Evolutionary conservation across 2,888 invertebrate genomes (phyloP), one percentile per base, ranked within the genome.

Genomic region (Hemicrepidius hirtus): DNA sequence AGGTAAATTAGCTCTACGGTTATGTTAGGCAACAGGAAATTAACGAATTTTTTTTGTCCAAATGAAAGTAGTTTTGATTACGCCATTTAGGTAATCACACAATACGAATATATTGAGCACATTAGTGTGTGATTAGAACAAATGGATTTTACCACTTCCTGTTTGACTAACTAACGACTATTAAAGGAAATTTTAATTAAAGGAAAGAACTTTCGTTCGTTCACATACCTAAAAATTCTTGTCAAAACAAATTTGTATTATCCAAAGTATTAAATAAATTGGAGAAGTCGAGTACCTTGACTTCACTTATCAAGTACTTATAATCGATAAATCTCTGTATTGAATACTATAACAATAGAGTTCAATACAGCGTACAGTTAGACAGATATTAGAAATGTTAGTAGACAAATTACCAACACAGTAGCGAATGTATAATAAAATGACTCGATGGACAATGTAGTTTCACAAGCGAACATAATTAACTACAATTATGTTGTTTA

Each of bases 1-100:
- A 21, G 21, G 3, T 12, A 21, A 20, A 49, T 49, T 21, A 21
- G 21, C 2, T 18, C 12, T 21, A 0, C 18, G 49, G 21, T 49
- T n/a, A n/a, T n/a, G n/a, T n/a, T 49, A 21, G 18, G 49, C 18
- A 49, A 49, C 49, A 49, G 49, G 49, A 49, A 49, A 49, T 49
- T 49, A 49, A 49, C 49, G 49, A 21, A 49, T 49, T 49, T 49
- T 49, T 49, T 49, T 49, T 49, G 49, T 21, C 3, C 3, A 21
- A 20, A 49, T 12, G 49, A 49, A 49, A 49, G 49, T 49, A 21
- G 49, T 49, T 49, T 49, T 21, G 49, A 49, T 49, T 49, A 21
- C 49, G 21, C 40, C 16, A 49, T 20, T 49, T 49, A 49, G 49
- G 49, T 49, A 49, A 49, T 49, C 49, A 21, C 21, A 49, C 21